Evolutionary conservation across 2,888 invertebrate genomes (phyloP), one percentile per base, ranked within the genome.

Genomic region (Thalpophila matura): DNA sequence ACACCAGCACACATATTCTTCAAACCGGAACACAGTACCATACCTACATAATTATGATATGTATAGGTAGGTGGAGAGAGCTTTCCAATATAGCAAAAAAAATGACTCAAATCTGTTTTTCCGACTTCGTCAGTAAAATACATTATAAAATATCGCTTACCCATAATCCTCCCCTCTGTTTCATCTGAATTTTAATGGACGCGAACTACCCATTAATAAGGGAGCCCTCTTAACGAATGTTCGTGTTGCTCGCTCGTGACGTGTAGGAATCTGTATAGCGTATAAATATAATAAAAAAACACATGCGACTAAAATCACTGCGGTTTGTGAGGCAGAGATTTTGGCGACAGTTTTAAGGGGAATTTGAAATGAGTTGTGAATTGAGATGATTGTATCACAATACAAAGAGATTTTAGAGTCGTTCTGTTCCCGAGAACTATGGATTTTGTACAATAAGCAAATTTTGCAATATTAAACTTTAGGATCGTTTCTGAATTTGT

Each of bases 251-350:
- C 60, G 59, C 42, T 63, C 77, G 59, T 63, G 83, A 76, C 85
- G 72, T 75, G 72, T 70, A 69, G 59, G 73, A 79, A 76, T 61
- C 49, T 56, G 31, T 71, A 50, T 61, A 26, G 40, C 47, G 55
- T 56, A 85, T 84, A 84, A 82, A 86, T 85, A 84, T 82, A 82
- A 86, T 86, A 82, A 78, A 71, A 68, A 74, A 71, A 53, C 37
- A 62, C 22, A 61, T 10, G 22, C 6, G 42, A 45, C 33, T 51
- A 49, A 56, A 53, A 42, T 50, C n/a, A 46, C 14, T 14, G 69
- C 9, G 37, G 53, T 42, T 46, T 26, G 5, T 10, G 2, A 31
- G 18, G 10, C 22, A 33, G 24, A 43, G 40, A 50, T 47, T 68
- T 31, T 54, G 35, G 51, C 27, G 37, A 66, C 26, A 73, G 0